A percentile compares a stretch with the other conserved stretches of the same genome.
These are phyloP conservation scores for Agrypnus murinus DNA, from an alignment of 2,888 invertebrate species.

Conservation along the genomic window DNA sequence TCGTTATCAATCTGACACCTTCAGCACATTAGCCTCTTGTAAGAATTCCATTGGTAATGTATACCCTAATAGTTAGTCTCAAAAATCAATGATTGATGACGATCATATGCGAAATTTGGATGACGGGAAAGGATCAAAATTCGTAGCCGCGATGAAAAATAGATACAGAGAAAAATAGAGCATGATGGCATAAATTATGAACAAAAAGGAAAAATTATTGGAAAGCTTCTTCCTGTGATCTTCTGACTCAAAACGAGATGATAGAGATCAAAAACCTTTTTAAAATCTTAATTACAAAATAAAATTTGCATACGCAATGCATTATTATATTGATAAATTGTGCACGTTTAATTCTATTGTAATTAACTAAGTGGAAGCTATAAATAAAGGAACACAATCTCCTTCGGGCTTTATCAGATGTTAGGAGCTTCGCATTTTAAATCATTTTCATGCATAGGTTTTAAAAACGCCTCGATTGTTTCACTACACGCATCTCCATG, in stretches of 20 bases:
- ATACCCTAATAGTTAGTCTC: no score
- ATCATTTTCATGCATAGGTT: slow-evolving; percentile 51
- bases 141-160: no score
- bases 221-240: slow-evolving; percentile 32
- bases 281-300: slow-evolving; percentile 56
- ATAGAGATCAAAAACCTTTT: no score
- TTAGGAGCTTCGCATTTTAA: slow-evolving; percentile 48
- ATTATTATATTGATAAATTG: slow-evolving; percentile 58
- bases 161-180: no score
- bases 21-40: no score
- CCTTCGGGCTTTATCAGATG: slow-evolving; percentile 55
- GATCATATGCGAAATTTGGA: no score
- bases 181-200: no score
- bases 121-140: no score
- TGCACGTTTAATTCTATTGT: slow-evolving; percentile 58
- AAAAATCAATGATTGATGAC: no score
- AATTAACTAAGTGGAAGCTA: slow-evolving; percentile 59
- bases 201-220: no score
- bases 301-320: slow-evolving; percentile 54
- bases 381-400: slow-evolving; percentile 58
- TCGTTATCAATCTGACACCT: no score
- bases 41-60: no score
- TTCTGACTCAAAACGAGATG: slow-evolving; percentile 19
- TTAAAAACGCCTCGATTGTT: slow-evolving; percentile 46
- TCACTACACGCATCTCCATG: slow-evolving; percentile 44